Conservation (phyloP, 1,140 invertebrate species). For the Monochamus saltuarius region DNA sequence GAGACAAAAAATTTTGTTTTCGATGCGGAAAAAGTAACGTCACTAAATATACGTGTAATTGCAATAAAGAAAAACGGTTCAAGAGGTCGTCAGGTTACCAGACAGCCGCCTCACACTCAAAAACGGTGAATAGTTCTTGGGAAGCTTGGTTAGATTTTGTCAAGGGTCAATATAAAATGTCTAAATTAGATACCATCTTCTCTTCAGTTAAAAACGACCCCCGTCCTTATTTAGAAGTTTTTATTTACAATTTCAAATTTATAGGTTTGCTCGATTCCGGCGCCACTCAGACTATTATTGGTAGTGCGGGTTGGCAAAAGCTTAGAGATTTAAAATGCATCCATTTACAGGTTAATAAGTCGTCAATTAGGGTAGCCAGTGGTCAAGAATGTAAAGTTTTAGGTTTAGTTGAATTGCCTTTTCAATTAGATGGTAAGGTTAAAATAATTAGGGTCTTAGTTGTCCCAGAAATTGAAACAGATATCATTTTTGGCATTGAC, state of each 20-base stretch:
- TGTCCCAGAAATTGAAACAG: slow-evolving; percentile 3
- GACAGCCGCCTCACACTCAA: not conserved
- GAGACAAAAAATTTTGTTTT: slow-evolving; percentile 6
- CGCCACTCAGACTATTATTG: slow-evolving; percentile 12
- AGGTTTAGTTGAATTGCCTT: slow-evolving; percentile 12
- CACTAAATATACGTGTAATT: slow-evolving; percentile 8
- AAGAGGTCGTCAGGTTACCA: not conserved
- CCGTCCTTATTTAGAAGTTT: slow-evolving; percentile 9
- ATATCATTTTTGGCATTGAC: slow-evolving; percentile 23
- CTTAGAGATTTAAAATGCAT: not conserved
- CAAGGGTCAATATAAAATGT: not conserved
- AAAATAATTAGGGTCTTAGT: slow-evolving; percentile 11
- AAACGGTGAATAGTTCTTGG: slow-evolving; percentile 3
- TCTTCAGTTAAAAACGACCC: slow-evolving; percentile 1
- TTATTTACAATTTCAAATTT: slow-evolving; percentile 7
- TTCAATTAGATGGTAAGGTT: slow-evolving; percentile 10
- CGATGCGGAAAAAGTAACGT: slow-evolving; percentile 6
- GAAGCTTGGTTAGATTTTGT: slow-evolving; percentile 11
- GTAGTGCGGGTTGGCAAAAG: not conserved
- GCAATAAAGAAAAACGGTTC: not conserved
- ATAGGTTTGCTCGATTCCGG: slow-evolving; percentile 16
- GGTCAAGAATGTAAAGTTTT: too few species aligned
- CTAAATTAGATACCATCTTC: slow-evolving; percentile 1
- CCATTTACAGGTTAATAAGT: slow-evolving; percentile 1
- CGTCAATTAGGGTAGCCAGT: not conserved